phyloP scores from a whole-genome alignment of 1,140 invertebrate species.

The Panagrolaimus sp. region DNA sequence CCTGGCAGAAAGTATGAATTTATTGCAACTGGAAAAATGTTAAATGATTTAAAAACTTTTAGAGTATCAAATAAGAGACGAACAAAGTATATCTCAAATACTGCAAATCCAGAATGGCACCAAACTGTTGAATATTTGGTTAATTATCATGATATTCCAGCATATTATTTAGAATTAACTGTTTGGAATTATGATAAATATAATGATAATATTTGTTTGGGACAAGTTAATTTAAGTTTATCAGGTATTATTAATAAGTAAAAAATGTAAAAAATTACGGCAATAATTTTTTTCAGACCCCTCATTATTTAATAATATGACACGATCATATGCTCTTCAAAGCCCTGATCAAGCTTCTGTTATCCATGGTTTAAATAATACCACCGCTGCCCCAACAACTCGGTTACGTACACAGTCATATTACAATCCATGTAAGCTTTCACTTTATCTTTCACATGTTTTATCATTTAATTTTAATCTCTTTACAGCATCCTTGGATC shows the following conservation, averaged over 20 bases:
- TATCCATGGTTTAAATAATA: background rate
- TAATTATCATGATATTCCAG: conserved; percentile 62
- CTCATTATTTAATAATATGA: conserved; percentile 63
- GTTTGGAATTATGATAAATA: conserved; percentile 68
- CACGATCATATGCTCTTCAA: conserved; percentile 64
- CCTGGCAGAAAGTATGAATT: conserved; percentile 64
- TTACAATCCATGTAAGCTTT: conserved; percentile 31
- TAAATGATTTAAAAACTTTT: conserved; percentile 30
- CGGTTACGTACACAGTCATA: conserved; percentile 15
- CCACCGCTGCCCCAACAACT: conserved; percentile 15
- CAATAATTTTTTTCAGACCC: conserved; percentile 59
- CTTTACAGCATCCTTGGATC: conserved; percentile 31
- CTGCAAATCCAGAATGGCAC: conserved; percentile 67
- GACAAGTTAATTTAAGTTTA: conserved; percentile 66
- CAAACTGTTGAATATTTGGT: conserved; percentile 67
- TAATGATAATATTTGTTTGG: conserved; percentile 65
- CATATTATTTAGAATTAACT: conserved; percentile 66
- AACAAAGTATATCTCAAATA: conserved; percentile 66
- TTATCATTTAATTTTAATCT: conserved; percentile 1
- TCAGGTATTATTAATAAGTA: conserved; percentile 60
- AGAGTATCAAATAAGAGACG: conserved; percentile 67
- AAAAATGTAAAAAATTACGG: background rate
- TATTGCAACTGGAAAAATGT: conserved; percentile 19
- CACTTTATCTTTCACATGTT: background rate
- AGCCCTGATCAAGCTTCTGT: conserved; percentile 38